These are phyloP conservation scores for Turritopsis dohrnii DNA, from an alignment of 30 jellyfish, hydroid and myxozoan genomes.

Conservation along the genomic window DNA sequence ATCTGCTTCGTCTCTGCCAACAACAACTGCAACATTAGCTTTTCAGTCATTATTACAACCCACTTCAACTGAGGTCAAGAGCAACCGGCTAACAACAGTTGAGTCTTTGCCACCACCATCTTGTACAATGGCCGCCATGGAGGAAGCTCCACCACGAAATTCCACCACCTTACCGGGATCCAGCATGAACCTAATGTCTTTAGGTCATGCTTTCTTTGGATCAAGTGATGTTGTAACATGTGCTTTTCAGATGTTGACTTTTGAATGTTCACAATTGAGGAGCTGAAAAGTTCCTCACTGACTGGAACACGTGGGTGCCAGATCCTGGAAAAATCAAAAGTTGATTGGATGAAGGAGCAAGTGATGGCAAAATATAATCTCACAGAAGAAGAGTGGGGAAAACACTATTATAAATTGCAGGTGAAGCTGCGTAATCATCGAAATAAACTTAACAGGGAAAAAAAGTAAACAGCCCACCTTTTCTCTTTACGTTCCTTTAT, in stretches of 20 bases:
- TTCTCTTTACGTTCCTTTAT: not conserved
- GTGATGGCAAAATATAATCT: too few species aligned
- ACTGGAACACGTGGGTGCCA: not conserved
- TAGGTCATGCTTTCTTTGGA: not conserved
- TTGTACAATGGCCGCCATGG: not conserved
- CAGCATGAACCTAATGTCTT: not conserved
- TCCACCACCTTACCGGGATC: not conserved
- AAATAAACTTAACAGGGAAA: not conserved
- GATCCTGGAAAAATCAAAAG: not conserved
- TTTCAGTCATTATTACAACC: too few species aligned
- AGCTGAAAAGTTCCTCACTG: not conserved
- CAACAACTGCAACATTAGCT: not conserved
- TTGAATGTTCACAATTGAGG: not conserved
- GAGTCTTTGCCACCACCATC: not conserved
- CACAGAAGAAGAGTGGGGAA: not conserved
- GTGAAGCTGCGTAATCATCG: not conserved
- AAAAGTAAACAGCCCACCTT: not conserved
- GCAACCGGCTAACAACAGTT: not conserved
- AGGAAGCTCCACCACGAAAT: not conserved
- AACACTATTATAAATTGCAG: not conserved
- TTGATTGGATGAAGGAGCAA: too few species aligned
- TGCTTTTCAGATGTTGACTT: not conserved
- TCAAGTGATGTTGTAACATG: not conserved
- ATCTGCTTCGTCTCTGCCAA: not conserved
- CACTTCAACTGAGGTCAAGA: not conserved